These are phyloP conservation scores for Rhadina sibilatrix DNA, from an alignment of 2,113 vertebrate genomes.

Conservation along the genomic window DNA sequence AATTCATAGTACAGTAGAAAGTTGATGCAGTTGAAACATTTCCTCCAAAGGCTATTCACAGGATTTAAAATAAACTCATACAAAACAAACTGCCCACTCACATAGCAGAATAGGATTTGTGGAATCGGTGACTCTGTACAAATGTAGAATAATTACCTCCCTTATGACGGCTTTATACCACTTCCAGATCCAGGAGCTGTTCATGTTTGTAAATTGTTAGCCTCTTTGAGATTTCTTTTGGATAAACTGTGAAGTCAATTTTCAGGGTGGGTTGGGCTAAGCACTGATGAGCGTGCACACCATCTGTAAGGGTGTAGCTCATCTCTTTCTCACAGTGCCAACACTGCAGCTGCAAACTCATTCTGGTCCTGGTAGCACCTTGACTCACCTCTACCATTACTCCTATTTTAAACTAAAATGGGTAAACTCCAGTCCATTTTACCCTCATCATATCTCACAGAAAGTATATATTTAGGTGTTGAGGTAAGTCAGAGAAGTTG, in stretches of 20 bases:
- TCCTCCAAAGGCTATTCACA: neutral
- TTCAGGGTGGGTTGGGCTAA: neutral
- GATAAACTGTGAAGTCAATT: neutral
- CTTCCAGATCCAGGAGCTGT: neutral
- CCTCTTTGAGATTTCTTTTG: neutral
- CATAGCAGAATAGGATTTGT: neutral
- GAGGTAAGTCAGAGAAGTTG: neutral
- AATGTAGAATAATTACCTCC: neutral
- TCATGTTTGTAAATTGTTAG: neutral
- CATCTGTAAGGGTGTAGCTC: neutral
- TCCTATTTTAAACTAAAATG: neutral
- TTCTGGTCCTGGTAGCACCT: neutral
- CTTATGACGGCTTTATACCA: neutral
- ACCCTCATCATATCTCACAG: neutral
- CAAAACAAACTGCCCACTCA: neutral
- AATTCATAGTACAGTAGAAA: conserved; percentile 30
- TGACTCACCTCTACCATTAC: neutral
- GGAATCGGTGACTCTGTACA: neutral
- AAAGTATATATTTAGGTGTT: neutral
- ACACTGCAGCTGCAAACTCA: neutral
- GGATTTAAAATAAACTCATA: neutral
- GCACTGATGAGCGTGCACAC: neutral
- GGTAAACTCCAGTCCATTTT: neutral
- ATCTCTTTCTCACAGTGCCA: neutral
- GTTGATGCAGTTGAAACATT: conserved; percentile 50